Conservation (phyloP, 92 coral and sea anemone genomes). For the Phenganax subtilis region DNA sequence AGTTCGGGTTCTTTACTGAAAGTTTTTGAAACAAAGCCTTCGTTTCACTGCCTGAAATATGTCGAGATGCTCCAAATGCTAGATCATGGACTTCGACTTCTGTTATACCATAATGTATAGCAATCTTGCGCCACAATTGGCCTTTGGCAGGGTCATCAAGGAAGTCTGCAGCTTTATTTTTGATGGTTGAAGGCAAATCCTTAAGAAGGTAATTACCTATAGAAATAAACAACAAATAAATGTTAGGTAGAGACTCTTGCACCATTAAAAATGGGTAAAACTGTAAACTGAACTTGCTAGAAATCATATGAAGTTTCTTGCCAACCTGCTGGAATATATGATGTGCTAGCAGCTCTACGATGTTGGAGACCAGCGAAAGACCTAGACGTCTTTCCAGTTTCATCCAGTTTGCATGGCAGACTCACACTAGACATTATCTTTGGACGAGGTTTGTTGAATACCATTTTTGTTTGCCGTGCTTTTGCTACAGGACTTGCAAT, state of each 20-base stretch:
- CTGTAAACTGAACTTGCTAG: no score
- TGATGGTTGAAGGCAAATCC: constrained; percentile 30
- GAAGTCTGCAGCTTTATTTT: constrained; percentile 16
- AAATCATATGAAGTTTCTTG: neutral
- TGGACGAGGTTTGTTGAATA: constrained; percentile 32
- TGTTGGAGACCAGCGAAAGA: neutral
- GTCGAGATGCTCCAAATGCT: constrained; percentile 31
- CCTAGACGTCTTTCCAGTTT: constrained; percentile 20
- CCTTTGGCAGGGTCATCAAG: constrained; percentile 42
- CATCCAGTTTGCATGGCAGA: constrained; percentile 27
- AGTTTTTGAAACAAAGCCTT: constrained; percentile 28
- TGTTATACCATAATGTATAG: constrained; percentile 22
- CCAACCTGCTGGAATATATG: constrained; percentile 27
- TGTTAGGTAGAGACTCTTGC: neutral
- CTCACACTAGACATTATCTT: constrained; percentile 32
- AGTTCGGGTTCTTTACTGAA: constrained; percentile 6
- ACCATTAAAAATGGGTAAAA: no score
- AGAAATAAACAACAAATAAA: neutral
- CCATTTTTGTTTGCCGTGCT: constrained; percentile 10
- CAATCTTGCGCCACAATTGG: constrained; percentile 39
- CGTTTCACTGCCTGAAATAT: constrained; percentile 28
- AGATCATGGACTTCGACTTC: constrained; percentile 35
- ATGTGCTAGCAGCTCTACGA: constrained; percentile 20
- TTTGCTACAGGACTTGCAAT: constrained; percentile 32
- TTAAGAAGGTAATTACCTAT: constrained; percentile 14